Conservation (phyloP, 2,797 vertebrate species). For the Prionace glauca region DNA sequence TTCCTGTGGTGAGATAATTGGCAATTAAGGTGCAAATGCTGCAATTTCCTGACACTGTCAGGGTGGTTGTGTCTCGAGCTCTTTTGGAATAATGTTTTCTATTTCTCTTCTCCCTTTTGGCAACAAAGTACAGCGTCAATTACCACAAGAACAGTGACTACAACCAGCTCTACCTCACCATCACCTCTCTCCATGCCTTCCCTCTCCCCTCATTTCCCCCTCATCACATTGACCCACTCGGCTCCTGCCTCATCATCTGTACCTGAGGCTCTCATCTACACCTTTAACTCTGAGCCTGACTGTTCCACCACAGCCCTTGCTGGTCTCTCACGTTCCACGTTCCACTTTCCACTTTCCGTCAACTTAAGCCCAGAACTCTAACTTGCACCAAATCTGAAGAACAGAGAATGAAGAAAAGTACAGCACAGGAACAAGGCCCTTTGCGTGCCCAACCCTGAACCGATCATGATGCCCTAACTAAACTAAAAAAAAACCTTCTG, state of each 20-base stretch:
- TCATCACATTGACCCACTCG: not conserved
- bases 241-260: not conserved
- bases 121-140: not conserved
- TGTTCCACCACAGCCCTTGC: not conserved
- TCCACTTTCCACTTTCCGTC: not conserved
- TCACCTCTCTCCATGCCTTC: not conserved
- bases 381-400: not conserved
- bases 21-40: not conserved
- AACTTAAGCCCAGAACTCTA: not conserved
- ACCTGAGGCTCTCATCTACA: not conserved
- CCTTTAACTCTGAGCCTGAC: not conserved
- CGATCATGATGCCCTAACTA: too few species aligned
- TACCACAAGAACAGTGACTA: too few species aligned
- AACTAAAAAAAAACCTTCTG: too few species aligned
- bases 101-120: not conserved
- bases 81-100: too few species aligned
- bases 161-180: not conserved
- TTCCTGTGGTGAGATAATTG: not conserved
- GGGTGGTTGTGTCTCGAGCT: not conserved
- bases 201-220: not conserved
- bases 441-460: too few species aligned
- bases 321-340: too few species aligned
- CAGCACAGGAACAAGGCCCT: too few species aligned
- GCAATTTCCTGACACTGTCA: not conserved
- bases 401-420: too few species aligned